These are phyloP conservation scores for Lathronympha strigana DNA, from an alignment of 2,888 invertebrate genomes.

Conservation along the genomic window DNA sequence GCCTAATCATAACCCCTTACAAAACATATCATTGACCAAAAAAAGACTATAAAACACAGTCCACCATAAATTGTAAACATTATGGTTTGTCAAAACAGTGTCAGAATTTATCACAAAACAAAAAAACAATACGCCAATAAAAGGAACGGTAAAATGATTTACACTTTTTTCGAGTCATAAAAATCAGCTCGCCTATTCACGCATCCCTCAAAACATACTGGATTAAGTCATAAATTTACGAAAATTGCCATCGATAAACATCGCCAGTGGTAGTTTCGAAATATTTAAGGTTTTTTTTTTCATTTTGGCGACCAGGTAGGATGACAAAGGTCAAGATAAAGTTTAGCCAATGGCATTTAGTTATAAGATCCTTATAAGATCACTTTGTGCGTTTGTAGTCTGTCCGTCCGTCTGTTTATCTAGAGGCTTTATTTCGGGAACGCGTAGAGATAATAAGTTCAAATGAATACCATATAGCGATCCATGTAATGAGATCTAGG, in stretches of 20 bases:
- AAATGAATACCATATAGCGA: no score
- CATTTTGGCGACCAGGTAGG: slow-evolving; percentile 33
- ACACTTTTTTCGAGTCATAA: slow-evolving; percentile 52
- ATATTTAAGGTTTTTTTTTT: slow-evolving; percentile 19
- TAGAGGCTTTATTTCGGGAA: no score
- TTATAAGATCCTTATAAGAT: no score
- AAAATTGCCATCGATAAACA: slow-evolving; percentile 74
- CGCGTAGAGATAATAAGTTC: no score
- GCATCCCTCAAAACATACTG: slow-evolving; percentile 45
- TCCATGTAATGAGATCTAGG: no score
- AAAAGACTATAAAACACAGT: not conserved
- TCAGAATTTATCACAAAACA: slow-evolving; percentile 57
- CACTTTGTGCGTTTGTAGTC: no score
- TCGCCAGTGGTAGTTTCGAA: slow-evolving; percentile 55
- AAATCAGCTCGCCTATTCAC: slow-evolving; percentile 48
- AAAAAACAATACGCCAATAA: slow-evolving; percentile 63
- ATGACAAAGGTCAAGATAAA: slow-evolving; percentile 20
- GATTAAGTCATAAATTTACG: slow-evolving; percentile 81
- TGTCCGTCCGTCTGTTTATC: no score
- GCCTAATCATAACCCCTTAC: no score
- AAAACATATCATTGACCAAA: not conserved
- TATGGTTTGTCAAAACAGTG: slow-evolving; percentile 41
- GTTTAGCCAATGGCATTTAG: no score
- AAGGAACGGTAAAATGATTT: slow-evolving; percentile 62
- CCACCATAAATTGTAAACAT: slow-evolving; percentile 29